Evolutionary conservation across 2,888 invertebrate genomes (phyloP).

Genomic region (Chymomyza procnemis): DNA sequence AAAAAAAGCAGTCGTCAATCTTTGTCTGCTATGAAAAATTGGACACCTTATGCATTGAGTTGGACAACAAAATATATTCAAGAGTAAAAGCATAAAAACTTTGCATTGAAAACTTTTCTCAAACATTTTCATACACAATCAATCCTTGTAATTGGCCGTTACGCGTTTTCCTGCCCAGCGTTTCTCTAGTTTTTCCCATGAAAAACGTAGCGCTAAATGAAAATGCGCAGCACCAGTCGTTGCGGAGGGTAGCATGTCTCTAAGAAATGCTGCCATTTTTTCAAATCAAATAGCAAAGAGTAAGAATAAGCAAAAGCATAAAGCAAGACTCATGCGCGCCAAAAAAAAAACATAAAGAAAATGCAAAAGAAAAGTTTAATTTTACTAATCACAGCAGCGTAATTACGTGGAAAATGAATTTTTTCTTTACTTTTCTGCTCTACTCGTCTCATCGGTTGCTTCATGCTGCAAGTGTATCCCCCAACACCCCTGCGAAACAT

Average conservation of each 20-base stretch:
- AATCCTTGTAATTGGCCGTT: conserved; percentile 77
- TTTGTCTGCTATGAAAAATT: conserved; percentile 72
- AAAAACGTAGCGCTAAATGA: conserved; percentile 76
- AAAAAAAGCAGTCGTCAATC: conserved; percentile 59
- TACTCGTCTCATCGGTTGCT: conserved; percentile 4
- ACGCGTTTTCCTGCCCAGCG: conserved; percentile 58
- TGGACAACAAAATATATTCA: conserved; percentile 20
- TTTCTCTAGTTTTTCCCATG: conserved; percentile 70
- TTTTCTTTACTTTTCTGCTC: conserved; percentile 46
- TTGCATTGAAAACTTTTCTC: conserved; percentile 60
- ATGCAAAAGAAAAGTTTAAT: conserved; percentile 76
- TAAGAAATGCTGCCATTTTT: conserved; percentile 57
- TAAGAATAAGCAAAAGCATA: conserved; percentile 38
- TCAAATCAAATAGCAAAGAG: conserved; percentile 42
- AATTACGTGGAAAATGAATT: conserved; percentile 78
- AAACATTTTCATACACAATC: conserved; percentile 76
- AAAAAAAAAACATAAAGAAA: conserved; percentile 53
- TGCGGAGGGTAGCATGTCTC: no score
- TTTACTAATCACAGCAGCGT: conserved; percentile 78
- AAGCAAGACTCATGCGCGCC: conserved; percentile 58
- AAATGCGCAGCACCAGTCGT: conserved; percentile 45
- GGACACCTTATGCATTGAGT: conserved; percentile 70
- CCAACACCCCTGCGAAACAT: background rate
- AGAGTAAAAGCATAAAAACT: conserved; percentile 36
- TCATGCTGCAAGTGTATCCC: background rate